Evolutionary conservation across 2,797 vertebrate genomes (phyloP).

Genomic region (Oryzias sinensis): DNA sequence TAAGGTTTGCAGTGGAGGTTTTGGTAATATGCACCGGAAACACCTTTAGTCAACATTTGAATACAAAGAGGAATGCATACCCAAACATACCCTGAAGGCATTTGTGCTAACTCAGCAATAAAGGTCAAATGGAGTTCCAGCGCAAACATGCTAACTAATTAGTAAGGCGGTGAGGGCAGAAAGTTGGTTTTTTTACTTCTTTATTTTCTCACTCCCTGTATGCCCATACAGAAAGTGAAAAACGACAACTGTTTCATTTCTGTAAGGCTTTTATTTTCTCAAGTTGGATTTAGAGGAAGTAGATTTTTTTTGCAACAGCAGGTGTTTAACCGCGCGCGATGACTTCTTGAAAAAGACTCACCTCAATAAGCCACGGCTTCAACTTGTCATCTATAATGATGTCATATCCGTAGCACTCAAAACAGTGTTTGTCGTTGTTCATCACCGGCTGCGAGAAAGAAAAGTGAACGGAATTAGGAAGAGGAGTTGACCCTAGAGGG

Average conservation of each 20-base stretch:
- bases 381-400: conserved; percentile 97
- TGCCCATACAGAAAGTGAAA: too few species aligned
- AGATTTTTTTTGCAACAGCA: too few species aligned
- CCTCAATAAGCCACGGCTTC: conserved; percentile 99
- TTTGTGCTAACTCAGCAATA: conserved; percentile 36
- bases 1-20: neutral
- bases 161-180: neutral
- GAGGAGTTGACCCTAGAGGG: neutral
- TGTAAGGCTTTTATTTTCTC: too few species aligned
- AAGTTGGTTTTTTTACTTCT: neutral
- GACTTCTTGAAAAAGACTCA: conserved; percentile 55
- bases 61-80: conserved; percentile 1
- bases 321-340: too few species aligned
- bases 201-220: neutral
- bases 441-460: conserved; percentile 86
- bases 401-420: conserved; percentile 98
- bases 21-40: conserved; percentile 6
- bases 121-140: conserved; percentile 28
- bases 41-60: conserved; percentile 31
- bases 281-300: too few species aligned
- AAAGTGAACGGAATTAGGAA: conserved; percentile 10
- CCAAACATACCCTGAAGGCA: conserved; percentile 29
- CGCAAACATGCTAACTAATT: conserved; percentile 22
- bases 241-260: too few species aligned
- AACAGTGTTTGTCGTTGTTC: conserved; percentile 99